phyloP scores from a whole-genome alignment of 2,888 invertebrate genomes.

The Acanthosepion pharaonis region DNA sequence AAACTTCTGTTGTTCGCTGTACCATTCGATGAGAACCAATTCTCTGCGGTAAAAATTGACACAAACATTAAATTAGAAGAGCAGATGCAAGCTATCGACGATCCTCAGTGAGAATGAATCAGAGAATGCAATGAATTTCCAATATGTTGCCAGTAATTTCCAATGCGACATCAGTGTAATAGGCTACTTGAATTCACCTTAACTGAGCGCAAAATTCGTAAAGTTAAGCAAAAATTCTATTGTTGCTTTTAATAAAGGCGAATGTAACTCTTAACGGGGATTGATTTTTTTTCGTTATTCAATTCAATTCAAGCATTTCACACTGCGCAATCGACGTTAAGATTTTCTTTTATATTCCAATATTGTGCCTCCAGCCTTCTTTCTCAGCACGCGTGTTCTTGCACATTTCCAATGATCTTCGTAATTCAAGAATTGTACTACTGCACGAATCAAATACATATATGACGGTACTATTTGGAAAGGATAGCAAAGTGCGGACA shows the following conservation, averaged over 20 bases:
- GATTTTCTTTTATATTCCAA: not conserved
- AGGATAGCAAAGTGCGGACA: no score
- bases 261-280: not conserved
- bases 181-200: not conserved
- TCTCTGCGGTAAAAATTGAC: not conserved
- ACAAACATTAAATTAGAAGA: not conserved
- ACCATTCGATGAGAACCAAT: no score
- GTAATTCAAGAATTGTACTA: not conserved
- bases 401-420: not conserved
- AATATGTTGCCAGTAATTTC: not conserved
- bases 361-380: not conserved
- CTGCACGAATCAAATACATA: not conserved
- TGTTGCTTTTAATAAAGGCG: not conserved
- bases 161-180: not conserved
- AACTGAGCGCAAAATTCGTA: not conserved
- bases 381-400: not conserved
- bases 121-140: not conserved
- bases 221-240: not conserved
- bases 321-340: not conserved
- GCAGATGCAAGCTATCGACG: not conserved
- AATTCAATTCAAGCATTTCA: not conserved
- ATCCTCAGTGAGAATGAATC: not conserved
- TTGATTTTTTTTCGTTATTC: not conserved
- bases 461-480: not conserved
- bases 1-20: no score